A percentile compares a stretch with the other conserved stretches of the same genome.
Conservation (phyloP, 2,797 vertebrate genomes). For the Sebastes baramenuke region DNA sequence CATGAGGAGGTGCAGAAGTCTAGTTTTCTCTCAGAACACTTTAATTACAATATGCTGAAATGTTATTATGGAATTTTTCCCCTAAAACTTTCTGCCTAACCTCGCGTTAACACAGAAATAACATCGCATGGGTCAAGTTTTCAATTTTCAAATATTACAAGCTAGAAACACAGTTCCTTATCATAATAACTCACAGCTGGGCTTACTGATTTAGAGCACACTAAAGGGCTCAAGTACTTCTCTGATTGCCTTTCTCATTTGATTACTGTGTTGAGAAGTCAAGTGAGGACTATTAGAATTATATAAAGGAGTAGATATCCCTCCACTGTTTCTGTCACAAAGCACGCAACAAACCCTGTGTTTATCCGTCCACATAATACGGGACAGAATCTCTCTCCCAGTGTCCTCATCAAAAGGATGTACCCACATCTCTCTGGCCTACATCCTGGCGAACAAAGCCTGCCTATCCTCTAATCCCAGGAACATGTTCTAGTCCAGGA, state of each 20-base stretch:
- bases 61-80: too few relatives aligned
- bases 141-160: slow-evolving; percentile 25
- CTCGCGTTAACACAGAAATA: slow-evolving; percentile 20
- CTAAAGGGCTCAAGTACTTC: slow-evolving; percentile 27
- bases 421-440: slow-evolving; percentile 65
- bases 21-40: too few relatives aligned
- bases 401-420: slow-evolving; percentile 43
- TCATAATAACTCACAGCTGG: slow-evolving; percentile 38
- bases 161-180: slow-evolving; percentile 22
- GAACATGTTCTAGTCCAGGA: slow-evolving; percentile 60
- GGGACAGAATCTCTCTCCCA: slow-evolving; percentile 40
- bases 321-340: neutral
- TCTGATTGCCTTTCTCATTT: slow-evolving; percentile 34
- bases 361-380: slow-evolving; percentile 40
- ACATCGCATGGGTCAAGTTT: neutral
- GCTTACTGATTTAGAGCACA: slow-evolving; percentile 20
- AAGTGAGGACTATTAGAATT: slow-evolving; percentile 10
- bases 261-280: slow-evolving; percentile 16
- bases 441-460: slow-evolving; percentile 64
- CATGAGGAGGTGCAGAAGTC: too few relatives aligned
- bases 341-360: slow-evolving; percentile 6
- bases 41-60: too few relatives aligned
- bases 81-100: too few relatives aligned
- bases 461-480: slow-evolving; percentile 65
- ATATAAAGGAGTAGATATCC: neutral